Evolutionary conservation across 2,888 invertebrate genomes (phyloP).

Genomic region (Drosophila fungiperda): DNA sequence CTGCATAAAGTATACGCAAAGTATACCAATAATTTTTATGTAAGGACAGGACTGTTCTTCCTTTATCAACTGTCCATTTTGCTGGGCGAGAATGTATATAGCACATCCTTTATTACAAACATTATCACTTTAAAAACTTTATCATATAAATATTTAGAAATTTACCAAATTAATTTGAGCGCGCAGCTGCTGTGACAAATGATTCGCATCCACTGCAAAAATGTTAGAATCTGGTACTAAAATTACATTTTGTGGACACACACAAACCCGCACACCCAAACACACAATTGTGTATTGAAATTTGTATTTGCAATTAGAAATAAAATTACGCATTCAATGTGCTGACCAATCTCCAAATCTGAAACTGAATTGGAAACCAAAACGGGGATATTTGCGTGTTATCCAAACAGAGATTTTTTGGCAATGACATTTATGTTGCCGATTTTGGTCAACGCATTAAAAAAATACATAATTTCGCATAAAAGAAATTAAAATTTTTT

Average conservation of each 20-base stretch:
- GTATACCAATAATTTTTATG: neutral
- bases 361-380: conserved; percentile 26
- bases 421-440: conserved; percentile 9
- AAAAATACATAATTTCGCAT: conserved; percentile 74
- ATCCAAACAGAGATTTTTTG: conserved; percentile 29
- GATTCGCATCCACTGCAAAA: conserved; percentile 20
- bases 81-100: neutral
- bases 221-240: conserved; percentile 21
- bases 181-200: conserved; percentile 43
- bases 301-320: conserved; percentile 40
- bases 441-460: conserved; percentile 61
- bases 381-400: conserved; percentile 39
- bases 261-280: conserved; percentile 12
- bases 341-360: conserved; percentile 24
- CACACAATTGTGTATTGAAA: conserved; percentile 1
- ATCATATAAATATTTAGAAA: neutral
- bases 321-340: conserved; percentile 51
- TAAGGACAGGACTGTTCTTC: neutral
- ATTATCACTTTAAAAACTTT: neutral
- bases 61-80: neutral
- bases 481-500: conserved; percentile 75
- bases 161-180: conserved; percentile 42
- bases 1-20: no score
- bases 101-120: neutral
- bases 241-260: conserved; percentile 38